Evolutionary conservation across 2,888 invertebrate species (phyloP).

Genomic region (Onthophagus sagittarius): DNA sequence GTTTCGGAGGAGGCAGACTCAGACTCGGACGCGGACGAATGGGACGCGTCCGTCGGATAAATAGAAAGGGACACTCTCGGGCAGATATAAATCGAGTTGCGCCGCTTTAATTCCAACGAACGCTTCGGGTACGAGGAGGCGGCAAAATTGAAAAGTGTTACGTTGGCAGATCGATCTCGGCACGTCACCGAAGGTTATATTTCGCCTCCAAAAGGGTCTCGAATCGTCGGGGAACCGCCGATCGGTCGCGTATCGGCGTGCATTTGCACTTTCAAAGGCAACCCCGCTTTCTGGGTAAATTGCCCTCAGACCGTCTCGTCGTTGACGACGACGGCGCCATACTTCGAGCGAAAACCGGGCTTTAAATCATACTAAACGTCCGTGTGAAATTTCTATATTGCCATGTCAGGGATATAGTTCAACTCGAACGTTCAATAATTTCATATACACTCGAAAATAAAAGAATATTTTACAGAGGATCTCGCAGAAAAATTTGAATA

Average conservation of each 20-base stretch:
- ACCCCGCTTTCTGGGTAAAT: not conserved
- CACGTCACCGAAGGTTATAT: conserved; percentile 9
- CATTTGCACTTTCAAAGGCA: conserved; percentile 13
- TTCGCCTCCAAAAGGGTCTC: not conserved
- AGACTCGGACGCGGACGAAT: not conserved
- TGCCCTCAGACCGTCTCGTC: not conserved
- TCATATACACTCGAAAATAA: too few relatives aligned
- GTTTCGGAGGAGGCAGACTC: not conserved
- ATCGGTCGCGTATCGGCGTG: not conserved
- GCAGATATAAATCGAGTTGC: conserved; percentile 10
- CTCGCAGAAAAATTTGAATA: too few relatives aligned
- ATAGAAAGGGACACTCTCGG: not conserved
- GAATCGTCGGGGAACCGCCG: conserved; percentile 1
- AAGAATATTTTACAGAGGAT: too few relatives aligned
- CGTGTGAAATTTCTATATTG: not conserved
- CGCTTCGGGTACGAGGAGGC: not conserved
- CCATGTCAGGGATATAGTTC: not conserved
- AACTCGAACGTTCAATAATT: too few relatives aligned
- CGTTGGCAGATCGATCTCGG: conserved; percentile 6
- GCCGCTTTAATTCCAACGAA: conserved; percentile 4
- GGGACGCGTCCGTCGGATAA: conserved; percentile 4
- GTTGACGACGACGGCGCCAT: not conserved
- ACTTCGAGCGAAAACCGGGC: not conserved
- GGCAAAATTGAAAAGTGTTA: conserved; percentile 8
- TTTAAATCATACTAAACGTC: not conserved